Conservation (phyloP, 2,113 vertebrate genomes). For the Chunga burmeisteri region DNA sequence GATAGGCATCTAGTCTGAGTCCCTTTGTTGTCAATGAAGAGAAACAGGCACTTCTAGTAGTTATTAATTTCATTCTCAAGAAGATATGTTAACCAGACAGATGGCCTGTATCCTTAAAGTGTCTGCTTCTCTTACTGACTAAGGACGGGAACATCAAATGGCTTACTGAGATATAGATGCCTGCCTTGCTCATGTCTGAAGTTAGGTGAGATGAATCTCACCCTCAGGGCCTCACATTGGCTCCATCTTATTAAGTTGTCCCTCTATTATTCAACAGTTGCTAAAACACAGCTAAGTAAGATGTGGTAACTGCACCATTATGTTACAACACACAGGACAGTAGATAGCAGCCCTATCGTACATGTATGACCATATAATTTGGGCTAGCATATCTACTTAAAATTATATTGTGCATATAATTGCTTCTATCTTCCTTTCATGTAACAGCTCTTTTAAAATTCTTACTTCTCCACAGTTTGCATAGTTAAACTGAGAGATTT, state of each 20-base stretch:
- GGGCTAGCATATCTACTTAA: neutral
- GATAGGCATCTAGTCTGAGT: neutral
- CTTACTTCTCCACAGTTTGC: neutral
- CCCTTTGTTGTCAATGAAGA: neutral
- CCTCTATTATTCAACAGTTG: neutral
- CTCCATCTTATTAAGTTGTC: neutral
- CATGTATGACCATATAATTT: neutral
- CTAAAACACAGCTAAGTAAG: neutral
- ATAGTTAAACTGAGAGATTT: constrained; percentile 15
- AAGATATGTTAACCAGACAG: neutral
- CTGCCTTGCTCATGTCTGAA: neutral
- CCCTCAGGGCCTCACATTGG: neutral
- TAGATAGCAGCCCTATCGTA: neutral
- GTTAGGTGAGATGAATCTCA: neutral
- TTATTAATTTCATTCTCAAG: neutral
- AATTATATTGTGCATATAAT: neutral
- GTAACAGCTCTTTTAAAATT: neutral
- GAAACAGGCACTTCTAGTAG: neutral
- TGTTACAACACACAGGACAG: neutral
- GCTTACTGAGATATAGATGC: neutral
- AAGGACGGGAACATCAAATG: neutral
- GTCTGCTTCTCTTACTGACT: constrained; percentile 23
- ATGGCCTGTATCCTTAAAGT: neutral
- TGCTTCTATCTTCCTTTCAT: neutral
- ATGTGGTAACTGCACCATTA: neutral